Evolutionary conservation across 2,113 vertebrate genomes (phyloP).

Genomic region (Rhipidura dahli): DNA sequence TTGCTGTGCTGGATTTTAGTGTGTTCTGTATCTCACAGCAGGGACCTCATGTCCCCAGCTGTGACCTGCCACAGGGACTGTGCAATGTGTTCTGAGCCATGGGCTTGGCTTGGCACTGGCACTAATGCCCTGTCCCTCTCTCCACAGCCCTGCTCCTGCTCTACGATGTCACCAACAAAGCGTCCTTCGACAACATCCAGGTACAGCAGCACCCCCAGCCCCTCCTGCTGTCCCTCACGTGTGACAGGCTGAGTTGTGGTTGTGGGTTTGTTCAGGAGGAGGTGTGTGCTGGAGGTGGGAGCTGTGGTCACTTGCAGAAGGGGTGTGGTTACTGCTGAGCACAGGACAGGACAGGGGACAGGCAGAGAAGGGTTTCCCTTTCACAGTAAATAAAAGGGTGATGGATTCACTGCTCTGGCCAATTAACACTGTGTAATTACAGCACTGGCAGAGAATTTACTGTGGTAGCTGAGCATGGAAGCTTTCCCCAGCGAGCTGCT

Average conservation of each 20-base stretch:
- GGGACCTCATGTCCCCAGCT: accelerated
- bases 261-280: background rate
- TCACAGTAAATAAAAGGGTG: background rate
- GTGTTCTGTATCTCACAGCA: background rate
- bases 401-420: background rate
- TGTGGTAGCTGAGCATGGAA: accelerated
- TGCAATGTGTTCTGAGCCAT: background rate
- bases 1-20: background rate
- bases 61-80: background rate
- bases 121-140: background rate
- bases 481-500: background rate
- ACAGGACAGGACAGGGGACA: background rate
- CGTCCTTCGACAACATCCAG: constrained; percentile 92
- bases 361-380: background rate
- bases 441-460: background rate
- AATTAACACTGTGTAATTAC: background rate
- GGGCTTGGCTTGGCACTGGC: background rate
- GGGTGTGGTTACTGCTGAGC: background rate
- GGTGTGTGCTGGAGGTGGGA: background rate
- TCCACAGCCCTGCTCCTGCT: constrained; percentile 86
- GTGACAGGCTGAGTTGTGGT: background rate
- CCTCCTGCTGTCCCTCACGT: accelerated
- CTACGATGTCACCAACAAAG: constrained; percentile 92
- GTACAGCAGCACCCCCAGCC: constrained; percentile 40
- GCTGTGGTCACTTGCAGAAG: background rate